phyloP scores from a whole-genome alignment of 2,797 vertebrate genomes.

The Fundulus diaphanus region DNA sequence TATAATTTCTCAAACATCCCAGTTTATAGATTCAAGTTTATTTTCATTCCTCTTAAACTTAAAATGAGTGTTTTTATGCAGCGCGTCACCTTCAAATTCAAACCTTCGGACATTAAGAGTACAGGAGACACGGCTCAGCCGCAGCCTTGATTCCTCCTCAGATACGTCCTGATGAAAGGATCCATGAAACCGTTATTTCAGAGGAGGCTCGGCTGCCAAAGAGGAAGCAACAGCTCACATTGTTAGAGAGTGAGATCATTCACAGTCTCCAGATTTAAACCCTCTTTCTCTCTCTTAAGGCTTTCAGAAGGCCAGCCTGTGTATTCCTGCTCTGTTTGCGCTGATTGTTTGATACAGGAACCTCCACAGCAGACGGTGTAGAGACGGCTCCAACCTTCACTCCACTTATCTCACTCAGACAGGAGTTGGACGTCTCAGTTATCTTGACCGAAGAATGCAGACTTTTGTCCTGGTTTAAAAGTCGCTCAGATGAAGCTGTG shows the following conservation, averaged over 20 bases:
- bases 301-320: not conserved
- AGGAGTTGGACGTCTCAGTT: conserved; percentile 19
- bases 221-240: conserved; percentile 69
- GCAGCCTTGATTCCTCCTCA: not conserved
- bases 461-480: conserved; percentile 4
- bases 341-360: not conserved
- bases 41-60: not conserved
- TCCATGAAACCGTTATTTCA: conserved; percentile 48
- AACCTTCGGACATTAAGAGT: not conserved
- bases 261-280: conserved; percentile 50
- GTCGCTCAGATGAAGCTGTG: not conserved
- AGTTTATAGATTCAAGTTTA: not conserved
- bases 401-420: conserved; percentile 34
- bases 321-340: conserved; percentile 14
- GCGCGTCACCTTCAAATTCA: not conserved
- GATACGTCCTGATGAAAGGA: conserved; percentile 20
- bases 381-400: conserved; percentile 43
- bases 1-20: not conserved
- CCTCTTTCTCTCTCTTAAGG: conserved; percentile 13
- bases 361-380: conserved; percentile 4
- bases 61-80: not conserved
- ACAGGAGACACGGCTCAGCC: not conserved
- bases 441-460: conserved; percentile 14
- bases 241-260: conserved; percentile 72
- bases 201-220: conserved; percentile 53